phyloP scores from a whole-genome alignment of 2,113 vertebrate species.

The Thunnus thynnus region DNA sequence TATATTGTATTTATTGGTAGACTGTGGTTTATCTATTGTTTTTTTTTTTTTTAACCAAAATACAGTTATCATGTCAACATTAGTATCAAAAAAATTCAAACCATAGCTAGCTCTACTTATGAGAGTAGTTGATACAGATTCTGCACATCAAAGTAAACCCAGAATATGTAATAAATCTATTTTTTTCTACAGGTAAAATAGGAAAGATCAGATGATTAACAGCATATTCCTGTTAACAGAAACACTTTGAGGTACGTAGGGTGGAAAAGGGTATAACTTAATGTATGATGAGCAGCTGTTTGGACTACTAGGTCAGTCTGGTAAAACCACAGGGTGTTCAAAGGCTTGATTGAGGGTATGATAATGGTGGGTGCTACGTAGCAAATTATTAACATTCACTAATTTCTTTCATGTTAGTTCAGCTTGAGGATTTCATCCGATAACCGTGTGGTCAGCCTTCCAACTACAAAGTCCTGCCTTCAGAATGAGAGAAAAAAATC shows the following conservation, averaged over 20 bases:
- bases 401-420: neutral
- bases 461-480: neutral
- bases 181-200: neutral
- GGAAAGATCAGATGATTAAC: neutral
- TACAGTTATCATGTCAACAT: neutral
- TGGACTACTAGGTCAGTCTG: no score
- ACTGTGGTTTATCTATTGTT: no score
- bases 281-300: neutral
- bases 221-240: neutral
- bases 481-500: neutral
- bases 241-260: neutral
- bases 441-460: neutral
- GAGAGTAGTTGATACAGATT: neutral
- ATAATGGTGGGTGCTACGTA: neutral
- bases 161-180: neutral
- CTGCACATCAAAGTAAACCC: neutral
- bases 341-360: neutral
- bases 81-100: neutral
- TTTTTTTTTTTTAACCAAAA: neutral
- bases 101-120: neutral
- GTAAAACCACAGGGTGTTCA: neutral
- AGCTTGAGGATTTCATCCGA: neutral
- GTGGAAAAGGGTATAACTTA: no score
- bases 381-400: neutral
- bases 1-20: no score